Base-by-base conservation (phyloP, 2,888 invertebrate genomes). In the Dermolepida albohirtum region DNA sequence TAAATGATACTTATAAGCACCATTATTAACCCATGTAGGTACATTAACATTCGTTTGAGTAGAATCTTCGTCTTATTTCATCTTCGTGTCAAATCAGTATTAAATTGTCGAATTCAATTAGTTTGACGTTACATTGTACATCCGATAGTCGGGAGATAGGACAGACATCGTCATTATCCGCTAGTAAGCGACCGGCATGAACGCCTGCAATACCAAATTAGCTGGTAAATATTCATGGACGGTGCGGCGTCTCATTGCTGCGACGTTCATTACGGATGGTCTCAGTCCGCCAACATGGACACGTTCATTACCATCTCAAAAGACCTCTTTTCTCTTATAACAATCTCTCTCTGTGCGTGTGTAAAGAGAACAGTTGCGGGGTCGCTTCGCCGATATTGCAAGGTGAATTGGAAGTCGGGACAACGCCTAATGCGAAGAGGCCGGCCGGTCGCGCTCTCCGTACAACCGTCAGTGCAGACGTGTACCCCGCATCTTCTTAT, bases 211-310 rank as follows among this genome's bases (percentile, higher is more conserved):
- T 80, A 79, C 78, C 76, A 78, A 79, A 81, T 81, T 81, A 80
- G 78, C 79, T 80, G 74, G 79, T 81, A 80, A 81, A 82, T 82
- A 82, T 81, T 82, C 82, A 82, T 90, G 81, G 92, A 81, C 70
- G 86, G 77, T 75, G 74, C 70, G 86, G 76, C 75, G 74, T 77
- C 78, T 79, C 78, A 78, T 78, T 75, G 59, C 75, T 34, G 75
- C 74, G 76, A 74, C 73, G 77, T 79, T 79, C 78, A 79, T 79
- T 79, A 78, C 78, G 74, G 74, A 74, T 73, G 73, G 72, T 72
- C 74, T 74, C 73, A 71, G 72, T 73, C 74, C 74, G 71, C 69
- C 66, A 34, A 69, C 72, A 70, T 70, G 74, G 74, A 75, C 74
- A 74, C 69, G 69, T 64, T 71, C 68, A 77, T 77, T 77, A 75